These are phyloP conservation scores for Bimastos eiseni DNA, from an alignment of 2,888 invertebrate species.

Conservation along the genomic window DNA sequence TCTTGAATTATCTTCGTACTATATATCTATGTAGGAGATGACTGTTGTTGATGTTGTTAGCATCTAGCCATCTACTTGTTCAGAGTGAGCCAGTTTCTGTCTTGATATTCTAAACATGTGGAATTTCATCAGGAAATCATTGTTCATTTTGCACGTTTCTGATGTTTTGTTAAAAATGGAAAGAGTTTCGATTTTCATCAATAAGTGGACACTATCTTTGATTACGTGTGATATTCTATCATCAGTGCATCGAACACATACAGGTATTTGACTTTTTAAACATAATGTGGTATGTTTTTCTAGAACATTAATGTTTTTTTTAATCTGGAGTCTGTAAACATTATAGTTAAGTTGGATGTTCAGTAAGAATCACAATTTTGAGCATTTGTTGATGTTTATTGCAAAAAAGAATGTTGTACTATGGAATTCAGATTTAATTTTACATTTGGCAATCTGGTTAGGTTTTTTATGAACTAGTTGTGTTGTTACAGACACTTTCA, in stretches of 20 bases:
- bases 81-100: not conserved
- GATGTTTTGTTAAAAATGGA: not conserved
- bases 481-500: no score
- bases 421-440: not conserved
- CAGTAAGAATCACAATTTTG: not conserved
- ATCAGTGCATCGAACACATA: not conserved
- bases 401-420: not conserved
- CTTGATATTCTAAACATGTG: slow-evolving; percentile 6
- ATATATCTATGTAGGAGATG: not conserved
- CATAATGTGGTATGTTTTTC: not conserved
- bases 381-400: not conserved
- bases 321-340: not conserved
- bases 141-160: not conserved
- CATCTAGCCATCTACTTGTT: no score
- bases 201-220: not conserved
- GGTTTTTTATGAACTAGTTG: not conserved
- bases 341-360: not conserved
- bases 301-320: slow-evolving; percentile 2
- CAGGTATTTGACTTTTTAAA: not conserved
- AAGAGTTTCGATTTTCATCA: not conserved
- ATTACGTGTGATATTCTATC: not conserved
- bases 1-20: not conserved
- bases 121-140: not conserved
- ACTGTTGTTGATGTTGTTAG: not conserved
- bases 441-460: not conserved